Conservation (phyloP, 2,888 invertebrate genomes). For the Ecdyonurus torrentis region DNA sequence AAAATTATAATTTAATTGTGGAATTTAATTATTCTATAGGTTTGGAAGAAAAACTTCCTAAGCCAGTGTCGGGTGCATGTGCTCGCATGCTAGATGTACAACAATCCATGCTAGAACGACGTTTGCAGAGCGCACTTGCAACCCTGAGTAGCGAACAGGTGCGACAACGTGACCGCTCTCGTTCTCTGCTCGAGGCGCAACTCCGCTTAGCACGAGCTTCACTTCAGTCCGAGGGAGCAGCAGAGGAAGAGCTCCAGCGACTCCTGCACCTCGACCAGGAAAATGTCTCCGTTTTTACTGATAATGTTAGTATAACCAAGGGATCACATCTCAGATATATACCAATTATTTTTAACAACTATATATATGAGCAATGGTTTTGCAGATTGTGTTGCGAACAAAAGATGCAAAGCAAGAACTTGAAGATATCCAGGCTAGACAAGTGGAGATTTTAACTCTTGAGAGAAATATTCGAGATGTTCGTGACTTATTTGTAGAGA, state of each 20-base stretch:
- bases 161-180: background rate
- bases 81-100: background rate
- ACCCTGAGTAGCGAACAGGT: background rate
- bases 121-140: background rate
- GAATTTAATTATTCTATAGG: background rate
- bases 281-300: constrained; percentile 16
- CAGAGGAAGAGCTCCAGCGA: background rate
- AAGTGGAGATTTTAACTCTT: constrained; percentile 62
- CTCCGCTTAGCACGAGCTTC: background rate
- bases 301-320: constrained; percentile 18
- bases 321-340: no score
- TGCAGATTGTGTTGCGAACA: constrained; percentile 61
- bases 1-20: no score
- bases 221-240: background rate
- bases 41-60: background rate
- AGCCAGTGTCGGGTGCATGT: background rate
- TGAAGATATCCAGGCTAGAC: constrained; percentile 64
- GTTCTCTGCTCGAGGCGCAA: background rate
- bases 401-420: constrained; percentile 54
- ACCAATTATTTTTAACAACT: no score
- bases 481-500: constrained; percentile 65
- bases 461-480: constrained; percentile 65
- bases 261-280: background rate
- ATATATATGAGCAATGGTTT: background rate
- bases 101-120: background rate